Evolutionary conservation across 2,797 vertebrate genomes (phyloP).

Genomic region (Semaprochilodus insignis): DNA sequence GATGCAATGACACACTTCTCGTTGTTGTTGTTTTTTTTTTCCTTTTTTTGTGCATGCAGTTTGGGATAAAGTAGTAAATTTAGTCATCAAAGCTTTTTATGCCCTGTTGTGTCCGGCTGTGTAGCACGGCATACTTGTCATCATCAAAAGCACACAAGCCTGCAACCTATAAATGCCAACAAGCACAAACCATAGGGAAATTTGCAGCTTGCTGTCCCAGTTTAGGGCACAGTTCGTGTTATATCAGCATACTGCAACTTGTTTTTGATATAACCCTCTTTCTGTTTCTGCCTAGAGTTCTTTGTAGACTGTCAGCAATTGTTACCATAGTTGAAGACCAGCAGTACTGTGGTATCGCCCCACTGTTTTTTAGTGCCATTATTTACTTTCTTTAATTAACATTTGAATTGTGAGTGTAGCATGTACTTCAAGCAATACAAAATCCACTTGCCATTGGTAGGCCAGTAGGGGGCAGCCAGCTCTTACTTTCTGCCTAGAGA

Average conservation of each 20-base stretch:
- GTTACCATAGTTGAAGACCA: not conserved
- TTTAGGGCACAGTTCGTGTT: not conserved
- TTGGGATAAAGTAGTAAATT: not conserved
- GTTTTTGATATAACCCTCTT: not conserved
- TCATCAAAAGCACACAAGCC: not conserved
- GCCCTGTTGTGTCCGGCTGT: not conserved
- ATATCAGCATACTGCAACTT: not conserved
- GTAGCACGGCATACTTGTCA: not conserved
- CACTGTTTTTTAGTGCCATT: not conserved
- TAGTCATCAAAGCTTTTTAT: not conserved
- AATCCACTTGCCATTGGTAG: slow-evolving; percentile 2
- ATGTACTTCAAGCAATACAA: not conserved
- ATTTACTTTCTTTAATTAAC: not conserved
- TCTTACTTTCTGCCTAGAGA: slow-evolving; percentile 60
- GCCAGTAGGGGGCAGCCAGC: slow-evolving; percentile 79
- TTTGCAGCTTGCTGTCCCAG: slow-evolving; percentile 20
- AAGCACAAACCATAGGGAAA: slow-evolving; percentile 21
- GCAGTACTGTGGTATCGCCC: too few relatives aligned
- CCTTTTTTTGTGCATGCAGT: too few relatives aligned
- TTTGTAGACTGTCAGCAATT: not conserved
- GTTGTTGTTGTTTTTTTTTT: not conserved
- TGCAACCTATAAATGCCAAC: slow-evolving; percentile 20
- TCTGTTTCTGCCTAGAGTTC: not conserved
- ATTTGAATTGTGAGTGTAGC: not conserved
- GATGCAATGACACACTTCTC: slow-evolving; percentile 71